Evolutionary conservation across 2,113 vertebrate genomes (phyloP).

Genomic region (Cairina moschata): DNA sequence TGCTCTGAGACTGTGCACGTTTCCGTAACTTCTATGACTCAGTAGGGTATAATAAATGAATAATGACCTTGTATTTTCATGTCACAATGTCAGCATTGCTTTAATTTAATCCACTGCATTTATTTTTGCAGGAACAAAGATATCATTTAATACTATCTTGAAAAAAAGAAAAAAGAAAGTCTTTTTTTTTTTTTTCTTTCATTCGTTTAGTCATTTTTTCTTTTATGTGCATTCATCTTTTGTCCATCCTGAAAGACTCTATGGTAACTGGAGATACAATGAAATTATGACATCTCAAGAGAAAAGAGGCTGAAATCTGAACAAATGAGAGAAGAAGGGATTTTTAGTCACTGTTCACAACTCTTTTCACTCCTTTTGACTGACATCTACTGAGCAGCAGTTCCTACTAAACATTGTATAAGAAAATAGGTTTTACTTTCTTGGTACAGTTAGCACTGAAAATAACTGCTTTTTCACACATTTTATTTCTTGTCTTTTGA

Average conservation of each 20-base stretch:
- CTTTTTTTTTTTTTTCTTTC: neutral
- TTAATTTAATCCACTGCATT: slow-evolving; percentile 10
- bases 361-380: slow-evolving; percentile 6
- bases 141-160: neutral
- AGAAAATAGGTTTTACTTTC: slow-evolving; percentile 16
- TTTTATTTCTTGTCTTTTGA: slow-evolving; percentile 35
- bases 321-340: slow-evolving; percentile 36
- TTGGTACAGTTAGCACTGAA: neutral
- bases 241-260: neutral
- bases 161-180: neutral
- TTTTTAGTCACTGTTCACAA: slow-evolving; percentile 23
- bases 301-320: slow-evolving; percentile 24
- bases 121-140: slow-evolving; percentile 30
- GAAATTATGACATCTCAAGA: slow-evolving; percentile 37
- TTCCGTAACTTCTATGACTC: slow-evolving; percentile 1
- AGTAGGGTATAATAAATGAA: neutral
- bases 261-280: slow-evolving; percentile 21
- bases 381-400: neutral
- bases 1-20: neutral
- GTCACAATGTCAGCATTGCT: neutral
- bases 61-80: slow-evolving; percentile 22
- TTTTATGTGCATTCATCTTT: slow-evolving; percentile 12
- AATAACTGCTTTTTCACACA: neutral
- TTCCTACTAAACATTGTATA: neutral
- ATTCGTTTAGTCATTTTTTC: neutral